phyloP scores from a whole-genome alignment of 2,113 vertebrate genomes.

The Melanerpes aurifrons region DNA sequence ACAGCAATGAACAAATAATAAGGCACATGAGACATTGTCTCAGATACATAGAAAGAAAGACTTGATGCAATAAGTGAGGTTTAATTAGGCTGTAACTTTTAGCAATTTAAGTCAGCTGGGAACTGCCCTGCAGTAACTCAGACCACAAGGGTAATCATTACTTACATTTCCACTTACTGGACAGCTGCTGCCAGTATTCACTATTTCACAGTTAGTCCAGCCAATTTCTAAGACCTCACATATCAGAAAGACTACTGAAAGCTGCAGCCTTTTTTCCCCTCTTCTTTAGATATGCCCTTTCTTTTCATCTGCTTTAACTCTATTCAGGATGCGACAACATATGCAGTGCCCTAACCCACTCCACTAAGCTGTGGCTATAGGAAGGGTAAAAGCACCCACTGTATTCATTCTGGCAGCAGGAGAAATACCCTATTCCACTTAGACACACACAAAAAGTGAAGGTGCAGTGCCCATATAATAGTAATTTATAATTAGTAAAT shows the following conservation, averaged over 20 bases:
- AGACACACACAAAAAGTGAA: not conserved
- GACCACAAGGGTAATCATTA: not conserved
- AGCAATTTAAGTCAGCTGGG: constrained; percentile 11
- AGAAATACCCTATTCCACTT: not conserved
- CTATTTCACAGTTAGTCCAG: not conserved
- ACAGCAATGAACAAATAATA: not conserved
- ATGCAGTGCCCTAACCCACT: not conserved
- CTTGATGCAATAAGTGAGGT: not conserved
- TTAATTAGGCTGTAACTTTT: constrained; percentile 37
- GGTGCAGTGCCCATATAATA: not conserved
- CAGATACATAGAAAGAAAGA: not conserved
- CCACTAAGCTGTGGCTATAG: not conserved
- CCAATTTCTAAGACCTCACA: not conserved
- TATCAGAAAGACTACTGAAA: not conserved
- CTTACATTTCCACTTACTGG: not conserved
- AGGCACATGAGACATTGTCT: not conserved
- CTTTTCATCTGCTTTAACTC: not conserved
- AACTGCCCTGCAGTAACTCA: not conserved
- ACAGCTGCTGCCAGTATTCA: constrained; percentile 28
- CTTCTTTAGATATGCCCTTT: not conserved
- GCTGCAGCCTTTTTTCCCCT: not conserved
- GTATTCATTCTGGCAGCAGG: not conserved
- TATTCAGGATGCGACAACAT: not conserved
- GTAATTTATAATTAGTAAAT: not conserved
- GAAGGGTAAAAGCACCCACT: not conserved